phyloP scores from a whole-genome alignment of 2,888 invertebrate species.

The Oxystoma pomonae region DNA sequence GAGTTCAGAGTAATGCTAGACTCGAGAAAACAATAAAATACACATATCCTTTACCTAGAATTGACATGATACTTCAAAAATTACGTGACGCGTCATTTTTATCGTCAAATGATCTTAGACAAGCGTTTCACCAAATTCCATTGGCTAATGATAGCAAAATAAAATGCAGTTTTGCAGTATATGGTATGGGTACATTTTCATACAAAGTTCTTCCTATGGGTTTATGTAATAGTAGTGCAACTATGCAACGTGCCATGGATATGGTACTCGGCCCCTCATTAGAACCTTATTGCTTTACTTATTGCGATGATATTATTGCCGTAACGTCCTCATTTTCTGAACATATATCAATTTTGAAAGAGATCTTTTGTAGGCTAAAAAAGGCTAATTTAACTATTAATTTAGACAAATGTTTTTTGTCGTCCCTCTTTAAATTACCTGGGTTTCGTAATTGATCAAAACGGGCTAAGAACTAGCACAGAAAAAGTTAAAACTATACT shows the following conservation, averaged over 20 bases:
- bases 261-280: constrained; percentile 13
- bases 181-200: constrained; percentile 12
- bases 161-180: constrained; percentile 19
- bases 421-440: constrained; percentile 5
- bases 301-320: constrained; percentile 23
- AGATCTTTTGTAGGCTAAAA: constrained; percentile 15
- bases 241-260: constrained; percentile 23
- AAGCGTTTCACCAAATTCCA: constrained; percentile 34
- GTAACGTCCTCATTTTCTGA: constrained; percentile 15
- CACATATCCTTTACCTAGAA: constrained; percentile 33
- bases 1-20: constrained; percentile 35
- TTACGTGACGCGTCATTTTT: constrained; percentile 34
- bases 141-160: constrained; percentile 7
- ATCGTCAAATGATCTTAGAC: constrained; percentile 33
- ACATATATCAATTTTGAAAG: constrained; percentile 12
- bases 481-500: constrained; percentile 7
- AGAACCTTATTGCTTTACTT: constrained; percentile 20
- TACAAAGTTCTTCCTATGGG: constrained; percentile 16
- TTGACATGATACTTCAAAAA: constrained; percentile 8
- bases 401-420: constrained; percentile 18
- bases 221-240: constrained; percentile 14
- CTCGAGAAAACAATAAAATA: constrained; percentile 27
- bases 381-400: constrained; percentile 19
- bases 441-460: background rate
- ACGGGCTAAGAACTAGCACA: constrained; percentile 2